Evolutionary conservation across 2,888 invertebrate species (phyloP).

Genomic region (Caenorhabditis uteleia): DNA sequence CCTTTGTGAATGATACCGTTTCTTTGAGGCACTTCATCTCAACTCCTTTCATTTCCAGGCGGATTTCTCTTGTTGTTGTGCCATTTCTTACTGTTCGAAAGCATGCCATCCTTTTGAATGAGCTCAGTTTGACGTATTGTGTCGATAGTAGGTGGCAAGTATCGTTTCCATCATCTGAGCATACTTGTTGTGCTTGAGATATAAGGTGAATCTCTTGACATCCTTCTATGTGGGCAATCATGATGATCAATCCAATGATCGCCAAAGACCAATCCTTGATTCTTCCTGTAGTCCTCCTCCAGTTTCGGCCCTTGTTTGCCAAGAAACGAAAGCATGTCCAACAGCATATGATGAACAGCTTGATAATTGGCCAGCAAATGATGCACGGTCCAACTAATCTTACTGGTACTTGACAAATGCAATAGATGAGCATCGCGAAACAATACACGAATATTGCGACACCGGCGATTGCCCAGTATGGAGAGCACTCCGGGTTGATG

Average conservation of each 20-base stretch:
- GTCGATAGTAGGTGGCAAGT: neutral
- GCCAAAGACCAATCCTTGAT: neutral
- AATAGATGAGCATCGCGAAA: neutral
- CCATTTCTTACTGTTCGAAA: neutral
- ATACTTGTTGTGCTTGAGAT: neutral
- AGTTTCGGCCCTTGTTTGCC: neutral
- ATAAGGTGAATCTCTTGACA: neutral
- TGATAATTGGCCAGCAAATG: neutral
- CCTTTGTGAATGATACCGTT: slow-evolving; percentile 5
- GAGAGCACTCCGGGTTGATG: slow-evolving; percentile 18
- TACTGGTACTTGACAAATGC: neutral
- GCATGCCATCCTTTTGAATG: neutral
- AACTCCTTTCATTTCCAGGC: neutral
- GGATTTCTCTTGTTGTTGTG: slow-evolving; percentile 2
- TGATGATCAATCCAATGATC: neutral
- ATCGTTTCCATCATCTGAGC: neutral
- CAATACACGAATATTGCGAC: neutral
- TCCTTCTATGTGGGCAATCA: neutral
- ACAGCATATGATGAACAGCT: neutral
- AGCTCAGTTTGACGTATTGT: neutral
- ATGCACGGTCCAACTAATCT: neutral
- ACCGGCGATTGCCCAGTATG: slow-evolving; percentile 7
- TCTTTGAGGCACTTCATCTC: neutral
- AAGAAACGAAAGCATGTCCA: neutral
- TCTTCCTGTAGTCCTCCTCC: neutral